Evolutionary conservation across 2,113 vertebrate species (phyloP).

Genomic region (Ctenodactylus gundi): DNA sequence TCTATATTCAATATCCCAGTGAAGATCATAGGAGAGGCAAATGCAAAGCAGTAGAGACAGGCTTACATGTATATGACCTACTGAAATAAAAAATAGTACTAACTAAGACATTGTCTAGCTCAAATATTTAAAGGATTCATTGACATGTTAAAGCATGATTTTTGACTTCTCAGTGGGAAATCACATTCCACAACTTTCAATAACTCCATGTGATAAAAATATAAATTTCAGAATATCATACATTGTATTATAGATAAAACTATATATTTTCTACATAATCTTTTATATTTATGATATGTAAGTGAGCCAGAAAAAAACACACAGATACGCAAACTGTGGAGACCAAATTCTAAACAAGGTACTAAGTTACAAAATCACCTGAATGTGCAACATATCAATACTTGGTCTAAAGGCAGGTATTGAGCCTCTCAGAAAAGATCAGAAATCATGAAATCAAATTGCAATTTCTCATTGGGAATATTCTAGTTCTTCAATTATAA

Average conservation of each 20-base stretch:
- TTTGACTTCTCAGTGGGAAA: background rate
- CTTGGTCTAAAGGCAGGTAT: background rate
- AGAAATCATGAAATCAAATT: background rate
- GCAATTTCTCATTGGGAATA: background rate
- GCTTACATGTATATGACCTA: background rate
- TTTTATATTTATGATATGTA: background rate
- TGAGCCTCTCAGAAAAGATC: background rate
- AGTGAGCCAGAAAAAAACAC: constrained; percentile 11
- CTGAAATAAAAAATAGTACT: background rate
- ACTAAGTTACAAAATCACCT: background rate
- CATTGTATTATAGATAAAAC: background rate
- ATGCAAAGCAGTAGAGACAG: background rate
- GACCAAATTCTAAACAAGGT: background rate
- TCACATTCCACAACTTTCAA: background rate
- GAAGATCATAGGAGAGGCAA: background rate
- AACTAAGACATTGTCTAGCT: background rate
- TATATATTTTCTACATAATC: background rate
- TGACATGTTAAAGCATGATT: background rate
- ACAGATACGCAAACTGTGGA: background rate
- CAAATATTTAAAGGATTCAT: background rate
- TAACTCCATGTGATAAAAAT: background rate
- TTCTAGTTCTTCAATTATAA: background rate
- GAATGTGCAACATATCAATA: background rate
- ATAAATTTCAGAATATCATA: background rate
- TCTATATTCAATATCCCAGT: background rate